Conservation (phyloP, 2,113 vertebrate genomes). For the Excalfactoria chinensis region DNA sequence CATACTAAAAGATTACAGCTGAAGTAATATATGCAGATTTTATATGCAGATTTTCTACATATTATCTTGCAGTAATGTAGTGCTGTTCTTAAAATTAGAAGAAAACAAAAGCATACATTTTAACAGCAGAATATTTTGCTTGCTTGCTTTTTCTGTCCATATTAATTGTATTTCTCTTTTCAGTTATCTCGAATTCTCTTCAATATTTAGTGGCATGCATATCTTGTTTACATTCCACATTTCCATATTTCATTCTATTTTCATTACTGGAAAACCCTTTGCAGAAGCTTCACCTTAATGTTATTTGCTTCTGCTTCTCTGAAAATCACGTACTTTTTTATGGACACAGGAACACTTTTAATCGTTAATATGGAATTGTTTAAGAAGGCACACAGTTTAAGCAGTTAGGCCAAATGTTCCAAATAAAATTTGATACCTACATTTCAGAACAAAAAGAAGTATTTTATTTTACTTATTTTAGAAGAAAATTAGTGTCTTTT, state of each 20-base stretch:
- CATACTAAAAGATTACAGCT: not conserved
- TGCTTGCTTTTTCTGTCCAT: not conserved
- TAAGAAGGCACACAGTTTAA: constrained; percentile 19
- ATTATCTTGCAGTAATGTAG: not conserved
- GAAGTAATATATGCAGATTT: not conserved
- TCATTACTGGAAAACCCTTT: constrained; percentile 29
- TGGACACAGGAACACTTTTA: not conserved
- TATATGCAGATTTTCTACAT: not conserved
- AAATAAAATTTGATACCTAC: not conserved
- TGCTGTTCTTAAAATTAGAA: not conserved
- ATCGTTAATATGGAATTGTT: constrained; percentile 39
- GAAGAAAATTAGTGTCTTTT: not conserved
- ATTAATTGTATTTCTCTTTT: not conserved
- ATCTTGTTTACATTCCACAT: not conserved
- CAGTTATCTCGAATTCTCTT: not conserved
- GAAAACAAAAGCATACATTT: not conserved
- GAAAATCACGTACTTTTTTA: not conserved
- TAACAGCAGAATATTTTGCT: not conserved
- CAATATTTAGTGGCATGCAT: not conserved
- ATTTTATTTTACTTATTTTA: not conserved
- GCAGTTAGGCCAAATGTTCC: not conserved
- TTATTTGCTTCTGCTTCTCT: not conserved
- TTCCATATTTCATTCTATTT: constrained; percentile 60
- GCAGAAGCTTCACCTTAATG: not conserved
- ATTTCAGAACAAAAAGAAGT: not conserved